Evolutionary conservation across 2,888 invertebrate species (phyloP).

Genomic region (Caenorhabditis sp.): DNA sequence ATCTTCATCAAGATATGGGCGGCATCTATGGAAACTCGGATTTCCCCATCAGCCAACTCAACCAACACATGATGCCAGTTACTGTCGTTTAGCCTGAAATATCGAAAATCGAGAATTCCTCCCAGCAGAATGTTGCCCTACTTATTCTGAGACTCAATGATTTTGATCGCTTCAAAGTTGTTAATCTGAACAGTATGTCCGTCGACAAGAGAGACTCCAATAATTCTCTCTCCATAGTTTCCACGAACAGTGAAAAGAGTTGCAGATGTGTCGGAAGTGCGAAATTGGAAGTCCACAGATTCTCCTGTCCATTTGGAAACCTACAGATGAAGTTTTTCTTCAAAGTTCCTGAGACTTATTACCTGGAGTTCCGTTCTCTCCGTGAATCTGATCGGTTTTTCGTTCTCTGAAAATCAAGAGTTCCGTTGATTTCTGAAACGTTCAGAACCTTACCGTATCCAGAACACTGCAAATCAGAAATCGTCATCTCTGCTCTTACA

Average conservation of each 20-base stretch:
- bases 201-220: constrained; percentile 46
- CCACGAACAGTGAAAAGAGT: constrained; percentile 46
- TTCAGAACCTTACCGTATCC: constrained; percentile 68
- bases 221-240: constrained; percentile 52
- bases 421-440: neutral
- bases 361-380: constrained; percentile 47
- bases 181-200: constrained; percentile 55
- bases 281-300: constrained; percentile 60
- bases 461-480: constrained; percentile 74
- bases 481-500: constrained; percentile 70
- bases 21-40: constrained; percentile 67
- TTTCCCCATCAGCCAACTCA: constrained; percentile 73
- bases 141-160: constrained; percentile 55
- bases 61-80: constrained; percentile 78
- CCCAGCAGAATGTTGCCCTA: neutral
- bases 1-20: constrained; percentile 46
- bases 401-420: constrained; percentile 32
- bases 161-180: constrained; percentile 44
- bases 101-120: neutral
- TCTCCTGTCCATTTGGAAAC: constrained; percentile 55
- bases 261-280: constrained; percentile 53
- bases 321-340: constrained; percentile 1
- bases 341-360: neutral
- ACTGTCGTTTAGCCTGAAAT: constrained; percentile 76
- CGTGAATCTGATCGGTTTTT: constrained; percentile 57